Evolutionary conservation across 1,140 invertebrate species (phyloP).

Genomic region (Scylla paramamosain): DNA sequence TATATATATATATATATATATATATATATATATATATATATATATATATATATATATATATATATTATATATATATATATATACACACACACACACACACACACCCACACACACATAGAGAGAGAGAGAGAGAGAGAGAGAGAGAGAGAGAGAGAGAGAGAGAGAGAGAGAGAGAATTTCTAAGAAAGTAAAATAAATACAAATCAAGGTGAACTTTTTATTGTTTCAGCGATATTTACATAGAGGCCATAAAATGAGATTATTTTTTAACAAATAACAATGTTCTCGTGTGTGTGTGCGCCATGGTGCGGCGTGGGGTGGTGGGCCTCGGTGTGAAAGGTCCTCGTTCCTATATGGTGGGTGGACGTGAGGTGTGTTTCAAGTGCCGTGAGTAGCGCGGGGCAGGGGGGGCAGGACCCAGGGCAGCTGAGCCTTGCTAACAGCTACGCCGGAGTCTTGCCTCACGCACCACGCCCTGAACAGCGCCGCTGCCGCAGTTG

Average conservation of each 20-base stretch:
- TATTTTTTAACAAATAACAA: no score
- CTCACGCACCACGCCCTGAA: conserved; percentile 55
- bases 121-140: neutral
- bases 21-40: no score
- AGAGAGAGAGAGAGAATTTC: neutral
- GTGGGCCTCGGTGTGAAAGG: neutral
- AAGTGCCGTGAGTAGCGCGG: neutral
- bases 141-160: neutral
- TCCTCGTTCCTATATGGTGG: neutral
- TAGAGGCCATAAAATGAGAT: neutral
- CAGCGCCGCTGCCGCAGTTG: neutral
- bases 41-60: no score
- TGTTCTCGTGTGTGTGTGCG: no score
- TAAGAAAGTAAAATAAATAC: neutral
- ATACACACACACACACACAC: no score
- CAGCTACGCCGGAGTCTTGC: conserved; percentile 73
- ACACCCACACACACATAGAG: no score
- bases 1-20: no score
- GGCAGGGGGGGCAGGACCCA: conserved; percentile 62
- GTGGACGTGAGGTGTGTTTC: neutral
- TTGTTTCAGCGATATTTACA: neutral
- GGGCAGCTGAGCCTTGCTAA: conserved; percentile 55
- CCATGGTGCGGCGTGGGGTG: neutral
- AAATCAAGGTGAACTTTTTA: neutral
- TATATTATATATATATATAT: no score